Base-by-base conservation (phyloP, 2,797 vertebrate species). In the Acanthopagrus latus region DNA sequence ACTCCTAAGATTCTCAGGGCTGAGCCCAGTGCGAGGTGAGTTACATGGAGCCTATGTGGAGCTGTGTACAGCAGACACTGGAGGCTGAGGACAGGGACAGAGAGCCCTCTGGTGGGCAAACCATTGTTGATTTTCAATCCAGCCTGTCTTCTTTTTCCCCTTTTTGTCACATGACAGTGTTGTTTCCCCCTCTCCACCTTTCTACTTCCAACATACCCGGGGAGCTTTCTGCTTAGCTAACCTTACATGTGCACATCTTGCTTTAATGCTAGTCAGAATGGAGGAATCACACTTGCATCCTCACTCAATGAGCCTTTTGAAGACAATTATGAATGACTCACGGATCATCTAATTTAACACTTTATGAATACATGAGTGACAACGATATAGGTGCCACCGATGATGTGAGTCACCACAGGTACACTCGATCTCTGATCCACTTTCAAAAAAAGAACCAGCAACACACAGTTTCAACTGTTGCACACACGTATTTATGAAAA, bases 401-500 rank as follows among this genome's bases (percentile, higher is more conserved):
- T 38, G 38, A 38, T 38, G 38, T 38, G 8, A 38, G 33, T 38
- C 38, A 7, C 38, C 38, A 38, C 8, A 38, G 16, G 57, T 47
- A 56, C 47, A 17, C 57, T 29, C 4, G 12, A 12, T 62, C 6
- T 59, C 16, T 10, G 41, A 67, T 44, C 0, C 8, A 48, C 11
- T 12, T 52, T 52, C 27, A 20, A 13, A 48, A 66, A 63, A 18
- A 80, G n/a, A 74, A 76, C 0, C n/a, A 85, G 60, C 0, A 65
- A 50, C 33, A 82, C 74, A 78, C 66, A 64, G 2, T 11, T 41
- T 59, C 17, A 52, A 44, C 81, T 62, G 83, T 89, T 89, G 81
- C 82, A 92, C 88, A 87, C 62, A 58, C 81, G 63, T 92, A 83
- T 92, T 92, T 91, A 90, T 91, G 80, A 88, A 86, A 88, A 90